Conservation (phyloP, 2,797 vertebrate genomes). For the Kryptopterus vitreolus region DNA sequence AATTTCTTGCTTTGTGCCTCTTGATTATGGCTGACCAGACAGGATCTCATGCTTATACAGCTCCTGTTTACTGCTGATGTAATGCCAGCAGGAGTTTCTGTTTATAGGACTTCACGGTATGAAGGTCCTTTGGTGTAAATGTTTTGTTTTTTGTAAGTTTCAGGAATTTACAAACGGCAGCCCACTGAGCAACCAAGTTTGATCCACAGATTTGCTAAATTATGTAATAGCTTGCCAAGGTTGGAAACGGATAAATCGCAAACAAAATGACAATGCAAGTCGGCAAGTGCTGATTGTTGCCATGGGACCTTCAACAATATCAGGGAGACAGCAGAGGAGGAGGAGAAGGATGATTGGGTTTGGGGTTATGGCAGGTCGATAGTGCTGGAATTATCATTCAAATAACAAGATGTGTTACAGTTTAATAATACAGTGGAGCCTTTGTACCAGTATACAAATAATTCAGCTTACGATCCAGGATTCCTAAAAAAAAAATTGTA, state of each 20-base stretch:
- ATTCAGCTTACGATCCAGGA: no score
- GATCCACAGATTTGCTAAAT: background rate
- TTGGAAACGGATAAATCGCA: background rate
- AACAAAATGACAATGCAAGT: background rate
- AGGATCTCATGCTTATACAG: constrained; percentile 31
- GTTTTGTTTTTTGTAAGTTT: background rate
- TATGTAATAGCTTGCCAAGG: no score
- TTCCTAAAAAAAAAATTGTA: no score
- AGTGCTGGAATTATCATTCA: background rate
- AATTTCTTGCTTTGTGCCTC: constrained; percentile 38
- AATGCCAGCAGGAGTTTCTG: constrained; percentile 29
- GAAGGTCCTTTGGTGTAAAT: background rate
- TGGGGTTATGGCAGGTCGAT: background rate
- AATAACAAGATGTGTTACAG: background rate
- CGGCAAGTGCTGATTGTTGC: no score
- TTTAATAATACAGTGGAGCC: no score
- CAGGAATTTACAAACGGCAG: background rate
- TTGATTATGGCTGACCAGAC: constrained; percentile 34
- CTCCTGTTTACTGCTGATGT: constrained; percentile 17
- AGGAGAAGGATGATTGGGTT: background rate
- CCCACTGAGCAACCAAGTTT: background rate
- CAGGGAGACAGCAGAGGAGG: background rate
- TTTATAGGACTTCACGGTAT: background rate
- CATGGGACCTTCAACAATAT: background rate
- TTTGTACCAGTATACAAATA: no score